phyloP scores from a whole-genome alignment of 2,797 vertebrate genomes.

The Tragopan temminckii region DNA sequence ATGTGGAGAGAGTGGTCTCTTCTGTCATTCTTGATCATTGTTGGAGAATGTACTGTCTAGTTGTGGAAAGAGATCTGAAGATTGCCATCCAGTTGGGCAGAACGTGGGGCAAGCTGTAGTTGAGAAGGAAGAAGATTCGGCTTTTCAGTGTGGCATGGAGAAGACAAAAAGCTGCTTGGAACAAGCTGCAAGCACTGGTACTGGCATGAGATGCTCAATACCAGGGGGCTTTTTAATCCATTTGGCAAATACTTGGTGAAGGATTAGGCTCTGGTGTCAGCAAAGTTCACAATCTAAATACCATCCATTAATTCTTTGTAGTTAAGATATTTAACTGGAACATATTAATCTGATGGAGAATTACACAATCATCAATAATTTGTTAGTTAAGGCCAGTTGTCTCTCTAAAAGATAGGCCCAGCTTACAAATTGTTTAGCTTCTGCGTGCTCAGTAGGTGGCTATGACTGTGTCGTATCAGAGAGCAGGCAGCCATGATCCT shows the following conservation, averaged over 20 bases:
- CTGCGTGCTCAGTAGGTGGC: not conserved
- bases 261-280: not conserved
- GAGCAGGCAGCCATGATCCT: not conserved
- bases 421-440: not conserved
- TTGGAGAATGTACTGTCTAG: not conserved
- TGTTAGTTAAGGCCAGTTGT: not conserved
- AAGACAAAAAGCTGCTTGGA: not conserved
- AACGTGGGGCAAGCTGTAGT: not conserved
- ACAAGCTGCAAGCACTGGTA: not conserved
- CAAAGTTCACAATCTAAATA: not conserved
- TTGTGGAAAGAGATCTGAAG: not conserved
- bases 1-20: not conserved
- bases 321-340: not conserved
- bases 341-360: not conserved
- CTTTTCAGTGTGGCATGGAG: not conserved
- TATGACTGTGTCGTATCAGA: not conserved
- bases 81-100: not conserved
- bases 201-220: not conserved
- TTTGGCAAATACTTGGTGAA: not conserved
- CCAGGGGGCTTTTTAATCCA: not conserved
- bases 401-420: not conserved
- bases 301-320: not conserved
- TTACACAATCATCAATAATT: not conserved
- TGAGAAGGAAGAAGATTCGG: fast-evolving
- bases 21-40: not conserved